Conservation (phyloP, 2,113 vertebrate genomes). For the Spizaetus ornatus region DNA sequence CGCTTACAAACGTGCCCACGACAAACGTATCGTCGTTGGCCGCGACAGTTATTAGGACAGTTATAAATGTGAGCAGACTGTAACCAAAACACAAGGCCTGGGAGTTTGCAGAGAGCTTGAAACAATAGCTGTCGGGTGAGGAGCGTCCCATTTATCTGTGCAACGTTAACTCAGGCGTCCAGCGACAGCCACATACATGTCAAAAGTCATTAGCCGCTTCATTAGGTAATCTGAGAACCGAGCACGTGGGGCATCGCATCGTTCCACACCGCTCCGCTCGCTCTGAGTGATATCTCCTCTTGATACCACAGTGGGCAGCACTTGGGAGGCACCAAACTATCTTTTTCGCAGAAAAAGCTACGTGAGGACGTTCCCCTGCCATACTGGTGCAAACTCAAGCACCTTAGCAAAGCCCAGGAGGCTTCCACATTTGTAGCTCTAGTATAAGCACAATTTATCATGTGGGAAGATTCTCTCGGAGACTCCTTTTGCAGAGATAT, state of each 20-base stretch:
- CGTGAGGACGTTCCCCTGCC: neutral
- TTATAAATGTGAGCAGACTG: neutral
- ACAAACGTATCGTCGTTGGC: rapidly evolving
- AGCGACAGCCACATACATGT: neutral
- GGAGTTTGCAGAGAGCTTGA: neutral
- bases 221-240: neutral
- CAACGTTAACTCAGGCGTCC: neutral
- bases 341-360: neutral
- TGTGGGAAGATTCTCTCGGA: neutral
- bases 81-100: neutral
- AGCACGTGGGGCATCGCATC: rapidly evolving
- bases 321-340: neutral
- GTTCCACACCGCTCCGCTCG: rapidly evolving
- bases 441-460: neutral
- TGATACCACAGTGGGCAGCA: neutral
- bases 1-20: rapidly evolving
- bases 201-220: neutral
- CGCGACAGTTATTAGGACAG: neutral
- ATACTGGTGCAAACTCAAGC: neutral
- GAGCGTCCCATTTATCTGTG: neutral
- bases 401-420: neutral
- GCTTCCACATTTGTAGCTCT: neutral
- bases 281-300: neutral
- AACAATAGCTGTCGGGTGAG: neutral
- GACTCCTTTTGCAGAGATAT: neutral